These are phyloP conservation scores for Chymomyza fuscimana DNA, from an alignment of 2,888 invertebrate genomes.

Conservation along the genomic window DNA sequence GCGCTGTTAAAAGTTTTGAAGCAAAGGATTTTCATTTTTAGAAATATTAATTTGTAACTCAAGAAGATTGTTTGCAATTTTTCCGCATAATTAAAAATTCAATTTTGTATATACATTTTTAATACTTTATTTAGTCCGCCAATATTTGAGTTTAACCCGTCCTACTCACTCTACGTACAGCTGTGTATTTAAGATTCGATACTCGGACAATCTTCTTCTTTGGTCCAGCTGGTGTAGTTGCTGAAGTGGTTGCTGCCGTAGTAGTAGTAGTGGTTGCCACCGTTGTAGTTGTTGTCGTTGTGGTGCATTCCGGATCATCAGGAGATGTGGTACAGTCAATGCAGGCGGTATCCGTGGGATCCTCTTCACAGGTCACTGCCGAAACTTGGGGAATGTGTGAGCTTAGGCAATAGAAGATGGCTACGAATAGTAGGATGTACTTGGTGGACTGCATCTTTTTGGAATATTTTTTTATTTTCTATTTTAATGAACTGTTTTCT, in stretches of 20 bases:
- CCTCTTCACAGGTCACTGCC: background rate
- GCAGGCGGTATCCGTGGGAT: constrained; percentile 21
- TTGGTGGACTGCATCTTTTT: background rate
- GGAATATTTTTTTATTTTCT: background rate
- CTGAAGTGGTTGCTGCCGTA: background rate
- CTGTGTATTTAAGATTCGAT: constrained; percentile 20
- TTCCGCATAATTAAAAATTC: too few species aligned
- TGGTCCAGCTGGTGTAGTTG: background rate
- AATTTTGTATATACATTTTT: too few species aligned
- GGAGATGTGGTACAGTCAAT: constrained; percentile 18
- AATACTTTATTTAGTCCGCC: too few species aligned
- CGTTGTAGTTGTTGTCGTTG: background rate
- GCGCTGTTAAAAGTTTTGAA: too few species aligned
- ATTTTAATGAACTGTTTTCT: background rate
- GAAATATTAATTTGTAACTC: too few species aligned
- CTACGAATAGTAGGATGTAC: constrained; percentile 23
- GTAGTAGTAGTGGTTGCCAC: background rate
- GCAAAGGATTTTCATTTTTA: too few species aligned
- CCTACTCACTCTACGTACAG: constrained; percentile 18
- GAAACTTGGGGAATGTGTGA: constrained; percentile 30
- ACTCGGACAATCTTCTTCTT: constrained; percentile 19
- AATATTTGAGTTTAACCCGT: background rate
- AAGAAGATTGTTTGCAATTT: too few species aligned
- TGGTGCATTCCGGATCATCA: background rate
- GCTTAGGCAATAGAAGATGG: constrained; percentile 32